phyloP scores from a whole-genome alignment of 2,888 invertebrate genomes.

The Microplitis manilae region DNA sequence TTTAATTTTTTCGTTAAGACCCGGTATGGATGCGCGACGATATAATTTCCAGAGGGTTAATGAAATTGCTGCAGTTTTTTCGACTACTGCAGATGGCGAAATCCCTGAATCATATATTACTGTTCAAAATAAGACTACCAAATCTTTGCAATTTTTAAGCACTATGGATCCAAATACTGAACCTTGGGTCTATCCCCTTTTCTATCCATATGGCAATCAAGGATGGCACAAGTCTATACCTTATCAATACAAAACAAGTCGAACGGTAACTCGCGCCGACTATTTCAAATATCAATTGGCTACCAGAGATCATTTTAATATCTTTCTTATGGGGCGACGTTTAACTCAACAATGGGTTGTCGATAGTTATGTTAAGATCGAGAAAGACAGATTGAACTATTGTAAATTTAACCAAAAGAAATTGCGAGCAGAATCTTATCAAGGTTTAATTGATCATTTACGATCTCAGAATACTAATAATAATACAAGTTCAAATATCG shows the following conservation, averaged over 20 bases:
- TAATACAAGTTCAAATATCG: conserved; percentile 33
- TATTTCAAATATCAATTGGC: conserved; percentile 34
- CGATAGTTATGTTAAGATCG: conserved; percentile 29
- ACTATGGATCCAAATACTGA: conserved; percentile 4
- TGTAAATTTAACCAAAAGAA: conserved; percentile 8
- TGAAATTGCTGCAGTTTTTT: conserved; percentile 3
- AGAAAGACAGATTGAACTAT: conserved; percentile 20
- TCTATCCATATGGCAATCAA: not conserved
- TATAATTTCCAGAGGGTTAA: not conserved
- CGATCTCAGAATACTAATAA: conserved; percentile 1
- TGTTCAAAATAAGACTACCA: not conserved
- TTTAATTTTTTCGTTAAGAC: not conserved
- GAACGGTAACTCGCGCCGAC: conserved; percentile 16
- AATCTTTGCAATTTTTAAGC: not conserved
- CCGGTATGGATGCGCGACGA: not conserved
- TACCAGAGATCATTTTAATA: conserved; percentile 28
- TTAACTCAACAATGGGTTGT: conserved; percentile 3
- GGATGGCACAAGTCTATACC: not conserved
- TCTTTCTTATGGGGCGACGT: conserved; percentile 29
- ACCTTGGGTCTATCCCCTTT: not conserved
- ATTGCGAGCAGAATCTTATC: conserved; percentile 15
- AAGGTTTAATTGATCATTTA: conserved; percentile 20
- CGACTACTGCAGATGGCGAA: not conserved
- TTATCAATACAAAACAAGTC: not conserved
- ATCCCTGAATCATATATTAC: not conserved